Evolutionary conservation across 2,888 invertebrate genomes (phyloP).

Genomic region (Stenolophus ochropezus): DNA sequence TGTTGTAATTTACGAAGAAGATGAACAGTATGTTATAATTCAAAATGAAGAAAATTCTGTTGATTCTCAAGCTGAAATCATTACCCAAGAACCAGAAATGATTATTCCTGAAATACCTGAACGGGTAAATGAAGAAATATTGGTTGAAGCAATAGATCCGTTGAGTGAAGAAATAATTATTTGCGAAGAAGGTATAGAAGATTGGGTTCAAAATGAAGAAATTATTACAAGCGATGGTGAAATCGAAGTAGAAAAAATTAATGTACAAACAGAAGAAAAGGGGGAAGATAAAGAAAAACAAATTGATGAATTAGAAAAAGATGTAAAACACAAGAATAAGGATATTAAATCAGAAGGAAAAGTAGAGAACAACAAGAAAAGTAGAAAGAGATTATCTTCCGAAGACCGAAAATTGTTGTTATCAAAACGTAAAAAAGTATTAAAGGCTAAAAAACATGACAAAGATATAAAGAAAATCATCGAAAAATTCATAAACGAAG

Average conservation of each 20-base stretch:
- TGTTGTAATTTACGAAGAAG: constrained; percentile 15
- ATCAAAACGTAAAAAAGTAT: background rate
- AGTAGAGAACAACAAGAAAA: background rate
- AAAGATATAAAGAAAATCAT: background rate
- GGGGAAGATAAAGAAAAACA: background rate
- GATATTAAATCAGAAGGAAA: constrained; percentile 8
- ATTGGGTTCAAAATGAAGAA: constrained; percentile 48
- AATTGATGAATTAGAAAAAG: background rate
- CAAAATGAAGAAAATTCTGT: constrained; percentile 15
- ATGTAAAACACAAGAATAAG: constrained; percentile 6
- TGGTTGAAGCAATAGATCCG: background rate
- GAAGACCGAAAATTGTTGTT: constrained; percentile 13
- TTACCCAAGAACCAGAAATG: constrained; percentile 5
- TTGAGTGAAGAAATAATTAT: constrained; percentile 32
- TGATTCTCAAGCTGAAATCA: background rate
- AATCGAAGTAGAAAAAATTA: background rate
- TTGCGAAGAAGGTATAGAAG: constrained; percentile 27
- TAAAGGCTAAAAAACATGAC: background rate
- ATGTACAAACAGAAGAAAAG: background rate
- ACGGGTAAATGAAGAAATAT: constrained; percentile 18
- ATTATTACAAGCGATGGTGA: background rate
- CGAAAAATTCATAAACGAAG: constrained; percentile 31
- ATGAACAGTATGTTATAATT: constrained; percentile 17
- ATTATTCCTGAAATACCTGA: background rate
- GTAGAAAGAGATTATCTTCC: constrained; percentile 1